A percentile compares a stretch with the other conserved stretches of the same genome.
Conservation (phyloP, 2,797 vertebrate species). For the Microcaecilia unicolor region DNA sequence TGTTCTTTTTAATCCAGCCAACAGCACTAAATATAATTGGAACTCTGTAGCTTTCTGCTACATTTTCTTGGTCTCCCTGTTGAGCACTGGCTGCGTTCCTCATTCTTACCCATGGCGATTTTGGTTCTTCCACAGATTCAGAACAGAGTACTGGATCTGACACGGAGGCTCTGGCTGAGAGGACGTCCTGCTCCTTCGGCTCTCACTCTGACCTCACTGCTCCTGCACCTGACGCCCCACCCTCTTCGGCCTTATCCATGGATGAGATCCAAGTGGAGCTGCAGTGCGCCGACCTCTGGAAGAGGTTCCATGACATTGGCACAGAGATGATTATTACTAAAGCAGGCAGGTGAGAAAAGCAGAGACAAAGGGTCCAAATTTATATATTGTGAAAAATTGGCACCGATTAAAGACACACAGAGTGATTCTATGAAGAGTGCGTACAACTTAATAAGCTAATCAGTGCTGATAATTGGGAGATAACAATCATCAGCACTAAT, state of each 20-base stretch:
- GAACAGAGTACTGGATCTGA: conserved; percentile 92
- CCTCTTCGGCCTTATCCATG: conserved; percentile 79
- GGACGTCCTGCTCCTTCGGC: conserved; percentile 86
- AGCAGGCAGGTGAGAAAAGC: conserved; percentile 89
- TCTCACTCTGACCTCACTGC: conserved; percentile 71
- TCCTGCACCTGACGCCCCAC: conserved; percentile 63
- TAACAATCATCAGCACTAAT: too few relatives aligned
- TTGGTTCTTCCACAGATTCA: conserved; percentile 63
- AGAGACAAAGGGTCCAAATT: too few relatives aligned
- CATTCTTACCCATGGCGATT: background rate
- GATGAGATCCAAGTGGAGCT: conserved; percentile 96
- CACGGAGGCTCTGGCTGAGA: conserved; percentile 80
- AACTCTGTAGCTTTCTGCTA: too few relatives aligned
- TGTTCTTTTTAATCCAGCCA: too few relatives aligned
- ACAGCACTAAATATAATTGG: too few relatives aligned
- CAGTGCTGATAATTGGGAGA: too few relatives aligned
- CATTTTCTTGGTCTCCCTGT: too few relatives aligned
- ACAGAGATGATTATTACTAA: conserved; percentile 99
- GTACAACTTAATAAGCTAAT: too few relatives aligned
- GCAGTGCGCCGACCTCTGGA: conserved; percentile 95
- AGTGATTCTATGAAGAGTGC: too few relatives aligned
- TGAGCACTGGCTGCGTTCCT: too few relatives aligned
- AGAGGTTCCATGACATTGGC: conserved; percentile 96
- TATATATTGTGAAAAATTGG: too few relatives aligned
- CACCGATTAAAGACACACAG: too few relatives aligned